These are phyloP conservation scores for Mus spretus DNA, from an alignment of 2,797 vertebrate species.

Conservation along the genomic window DNA sequence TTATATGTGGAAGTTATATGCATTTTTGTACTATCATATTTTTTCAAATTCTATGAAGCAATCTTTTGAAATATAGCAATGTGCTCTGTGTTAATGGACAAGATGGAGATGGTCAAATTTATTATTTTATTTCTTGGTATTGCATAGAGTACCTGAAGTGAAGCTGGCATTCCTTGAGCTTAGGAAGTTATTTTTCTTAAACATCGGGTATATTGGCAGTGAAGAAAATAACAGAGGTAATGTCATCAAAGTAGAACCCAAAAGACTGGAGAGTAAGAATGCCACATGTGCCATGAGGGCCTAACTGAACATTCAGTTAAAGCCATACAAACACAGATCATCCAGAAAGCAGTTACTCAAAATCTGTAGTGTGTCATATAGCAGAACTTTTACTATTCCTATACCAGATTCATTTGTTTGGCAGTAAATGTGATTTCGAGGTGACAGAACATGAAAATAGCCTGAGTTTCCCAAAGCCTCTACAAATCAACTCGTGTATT, in stretches of 20 bases:
- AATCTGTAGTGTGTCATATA: background rate
- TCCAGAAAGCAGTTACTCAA: slow-evolving; percentile 40
- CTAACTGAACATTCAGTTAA: slow-evolving; percentile 19
- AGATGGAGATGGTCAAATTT: background rate
- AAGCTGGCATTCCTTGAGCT: background rate
- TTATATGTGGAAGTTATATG: background rate
- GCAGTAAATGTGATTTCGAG: slow-evolving; percentile 54
- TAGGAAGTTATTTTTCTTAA: slow-evolving; percentile 31
- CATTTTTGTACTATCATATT: slow-evolving; percentile 34
- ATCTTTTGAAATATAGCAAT: slow-evolving; percentile 36
- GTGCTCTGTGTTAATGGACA: background rate
- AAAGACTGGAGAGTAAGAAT: background rate
- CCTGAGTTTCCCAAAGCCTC: background rate
- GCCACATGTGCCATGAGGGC: background rate
- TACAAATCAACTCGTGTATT: background rate
- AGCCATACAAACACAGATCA: background rate
- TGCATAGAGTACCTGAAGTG: slow-evolving; percentile 45
- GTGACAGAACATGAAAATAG: slow-evolving; percentile 51
- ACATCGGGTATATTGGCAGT: background rate
- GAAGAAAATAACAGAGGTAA: background rate
- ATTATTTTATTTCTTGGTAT: background rate
- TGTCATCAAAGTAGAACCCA: background rate
- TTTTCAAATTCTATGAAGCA: slow-evolving; percentile 47
- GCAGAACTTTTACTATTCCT: slow-evolving; percentile 45
- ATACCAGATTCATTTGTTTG: background rate